Base-by-base conservation (phyloP, 1,140 invertebrate genomes). In the Phymorhynchus buccinoides region DNA sequence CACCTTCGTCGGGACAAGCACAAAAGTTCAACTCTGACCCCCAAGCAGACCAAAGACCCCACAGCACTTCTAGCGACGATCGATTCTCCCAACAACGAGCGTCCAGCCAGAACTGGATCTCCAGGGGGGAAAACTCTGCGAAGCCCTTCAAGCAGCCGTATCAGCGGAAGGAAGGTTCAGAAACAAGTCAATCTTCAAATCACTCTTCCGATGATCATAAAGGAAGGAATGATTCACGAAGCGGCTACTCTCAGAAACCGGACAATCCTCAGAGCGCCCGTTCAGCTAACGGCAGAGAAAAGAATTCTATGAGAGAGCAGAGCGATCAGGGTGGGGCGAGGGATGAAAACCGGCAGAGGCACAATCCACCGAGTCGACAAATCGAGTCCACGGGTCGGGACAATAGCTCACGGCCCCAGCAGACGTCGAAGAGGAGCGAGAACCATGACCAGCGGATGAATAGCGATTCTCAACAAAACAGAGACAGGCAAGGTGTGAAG, bases 311-410 rank as follows among this genome's bases (percentile, higher is more conserved):
- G 22, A 62, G 56, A 62, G 4, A 27, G n/a, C 56, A 27, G 22
- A 14, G 6, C 4, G 22, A 27, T 0, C 56, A 62, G 4, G 14
- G 22, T 14, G 22, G 22, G 6, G 56, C n/a, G 22, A 27, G 56
- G 4, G 56, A 62, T 62, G 56, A 62, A 2, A 62, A 62, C 22
- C 22, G 22, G 22, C 1, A 16, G 56, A 62, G 12, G 56, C 77
- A 80, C 22, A 86, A 86, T 66, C 66, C 81, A 22, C 81, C 86
- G 22, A 68, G 78, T 22, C 56, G 81, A 39, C 52, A 80, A 80
- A 78, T 66, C 0, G 56, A 52, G 30, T 80, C 75, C 56, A 22
- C 42, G 22, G 79, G 75, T 42, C 79, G 44, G n/a, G 44, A 81
- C 14, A 52, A 32, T 12, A 56, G 44, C 42, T 44, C 44, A 22